Evolutionary conservation across 2,888 invertebrate species (phyloP), one percentile per base, ranked within the genome.

Genomic region (Leptopilina drosophilae): DNA sequence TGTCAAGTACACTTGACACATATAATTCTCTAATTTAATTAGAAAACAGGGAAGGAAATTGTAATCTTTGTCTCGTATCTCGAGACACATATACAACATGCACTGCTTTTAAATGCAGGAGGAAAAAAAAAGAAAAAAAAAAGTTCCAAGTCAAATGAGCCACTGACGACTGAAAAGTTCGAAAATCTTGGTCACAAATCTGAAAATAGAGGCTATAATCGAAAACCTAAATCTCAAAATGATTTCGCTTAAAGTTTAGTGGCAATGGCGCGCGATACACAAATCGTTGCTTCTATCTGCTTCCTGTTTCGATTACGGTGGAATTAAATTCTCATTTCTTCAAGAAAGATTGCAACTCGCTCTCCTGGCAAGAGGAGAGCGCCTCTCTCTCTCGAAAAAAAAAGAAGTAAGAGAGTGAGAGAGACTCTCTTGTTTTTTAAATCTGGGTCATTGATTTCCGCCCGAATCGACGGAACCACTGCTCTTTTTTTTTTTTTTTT

Each of bases 401-500:
- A 9, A 46, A 8, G 7, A 12, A 49, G 49, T 12, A 12, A 49
- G 56, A 59, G 15, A 26, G 56, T 73, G 56, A n/a, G 56, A 56
- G 73, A n/a, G 56, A 56, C 56, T 73, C 73, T 53, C 73, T 59
- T 73, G 73, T 73, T 73, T 73, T 73, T 73, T n/a, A 59, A 73
- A 73, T 73, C 73, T 56, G 73, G 73, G 73, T 73, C 73, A 73
- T 73, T 73, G 73, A 56, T 73, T 73, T 56, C 56, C 56, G 73
- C 6, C 73, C 40, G 40, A 40, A 73, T 56, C 56, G 73, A 73
- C 53, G 69, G 69, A 73, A 73, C 69, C 56, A 5, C 73, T 14
- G 8, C 5, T 14, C 8, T 59, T 59, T 62, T 62, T 62, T 62
- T 20, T 8, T 15, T 15, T 20, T 20, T 20, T 62, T 62, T 62